phyloP scores from a whole-genome alignment of 2,888 invertebrate species.

The Acanthacorydalis orientalis region DNA sequence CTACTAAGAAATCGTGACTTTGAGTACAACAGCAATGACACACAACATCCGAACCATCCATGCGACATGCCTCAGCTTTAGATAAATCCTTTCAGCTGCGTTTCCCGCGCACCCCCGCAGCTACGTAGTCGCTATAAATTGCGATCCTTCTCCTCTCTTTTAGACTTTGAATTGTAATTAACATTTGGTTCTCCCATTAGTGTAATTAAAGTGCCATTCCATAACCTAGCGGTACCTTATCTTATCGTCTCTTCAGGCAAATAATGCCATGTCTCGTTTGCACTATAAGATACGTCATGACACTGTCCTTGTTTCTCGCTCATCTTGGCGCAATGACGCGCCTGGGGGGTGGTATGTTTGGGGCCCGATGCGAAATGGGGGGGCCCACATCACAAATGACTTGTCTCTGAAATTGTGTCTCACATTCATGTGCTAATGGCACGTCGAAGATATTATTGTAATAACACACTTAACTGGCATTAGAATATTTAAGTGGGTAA shows the following conservation, averaged over 20 bases:
- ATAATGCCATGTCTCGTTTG: conserved; percentile 9
- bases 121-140: conserved; percentile 21
- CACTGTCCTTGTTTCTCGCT: neutral
- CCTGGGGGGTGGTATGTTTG: neutral
- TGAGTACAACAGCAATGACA: too few relatives aligned
- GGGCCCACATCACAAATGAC: neutral
- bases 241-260: conserved; percentile 24
- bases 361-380: neutral
- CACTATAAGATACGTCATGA: conserved; percentile 5
- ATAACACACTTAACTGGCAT: neutral
- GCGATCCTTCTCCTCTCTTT: conserved; percentile 31
- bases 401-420: neutral
- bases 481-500: neutral
- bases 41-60: neutral
- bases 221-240: conserved; percentile 35
- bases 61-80: conserved; percentile 2
- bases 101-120: conserved; percentile 3
- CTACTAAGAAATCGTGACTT: too few relatives aligned
- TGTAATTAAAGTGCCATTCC: conserved; percentile 58
- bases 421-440: neutral
- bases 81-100: conserved; percentile 4
- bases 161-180: conserved; percentile 55
- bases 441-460: neutral
- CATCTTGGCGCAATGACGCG: neutral
- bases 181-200: conserved; percentile 60